Conservation (phyloP, 2,113 vertebrate species). For the Pteruthius melanotis region DNA sequence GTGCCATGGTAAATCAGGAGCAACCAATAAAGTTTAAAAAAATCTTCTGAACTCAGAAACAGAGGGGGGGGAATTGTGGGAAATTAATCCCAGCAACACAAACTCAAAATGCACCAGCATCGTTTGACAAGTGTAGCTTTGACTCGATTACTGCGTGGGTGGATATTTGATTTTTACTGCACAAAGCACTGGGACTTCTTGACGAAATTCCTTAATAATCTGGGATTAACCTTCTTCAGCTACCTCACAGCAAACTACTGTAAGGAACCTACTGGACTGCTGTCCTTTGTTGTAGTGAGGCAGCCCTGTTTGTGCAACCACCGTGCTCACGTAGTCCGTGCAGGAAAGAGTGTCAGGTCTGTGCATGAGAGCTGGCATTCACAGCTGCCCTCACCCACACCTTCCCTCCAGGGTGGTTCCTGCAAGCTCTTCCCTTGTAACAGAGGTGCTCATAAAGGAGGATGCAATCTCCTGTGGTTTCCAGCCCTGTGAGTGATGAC, state of each 20-base stretch:
- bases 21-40: neutral
- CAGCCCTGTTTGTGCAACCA: neutral
- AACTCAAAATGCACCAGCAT: neutral
- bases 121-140: neutral
- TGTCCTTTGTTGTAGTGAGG: neutral
- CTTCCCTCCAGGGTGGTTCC: neutral
- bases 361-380: neutral
- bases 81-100: neutral
- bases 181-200: neutral
- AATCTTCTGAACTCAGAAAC: neutral
- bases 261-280: neutral
- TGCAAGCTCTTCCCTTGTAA: neutral
- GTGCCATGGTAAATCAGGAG: neutral
- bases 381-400: neutral
- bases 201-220: neutral
- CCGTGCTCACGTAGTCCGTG: rapidly evolving
- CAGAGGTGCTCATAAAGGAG: neutral
- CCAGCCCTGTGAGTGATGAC: neutral
- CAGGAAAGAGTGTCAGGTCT: neutral
- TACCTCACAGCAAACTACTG: neutral
- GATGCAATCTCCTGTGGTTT: neutral
- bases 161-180: neutral
- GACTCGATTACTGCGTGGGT: rapidly evolving
- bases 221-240: neutral
- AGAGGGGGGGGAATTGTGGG: neutral